phyloP scores from a whole-genome alignment of 2,113 vertebrate genomes.

The Cygnus buccinator region DNA sequence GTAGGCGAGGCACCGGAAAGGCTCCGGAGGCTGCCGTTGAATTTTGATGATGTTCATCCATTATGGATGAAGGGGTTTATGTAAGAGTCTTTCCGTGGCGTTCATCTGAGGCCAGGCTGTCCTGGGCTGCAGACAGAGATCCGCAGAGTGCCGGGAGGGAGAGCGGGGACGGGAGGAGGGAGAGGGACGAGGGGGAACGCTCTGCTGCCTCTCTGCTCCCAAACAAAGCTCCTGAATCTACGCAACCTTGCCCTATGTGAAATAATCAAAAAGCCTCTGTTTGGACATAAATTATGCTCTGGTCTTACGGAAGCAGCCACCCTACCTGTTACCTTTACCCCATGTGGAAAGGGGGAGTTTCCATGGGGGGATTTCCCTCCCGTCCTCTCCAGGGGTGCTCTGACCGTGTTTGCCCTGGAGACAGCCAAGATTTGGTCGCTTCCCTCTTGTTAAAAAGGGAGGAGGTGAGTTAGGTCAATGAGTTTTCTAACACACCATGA shows the following conservation, averaged over 20 bases:
- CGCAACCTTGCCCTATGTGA: neutral
- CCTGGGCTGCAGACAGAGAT: neutral
- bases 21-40: slow-evolving; percentile 34
- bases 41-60: slow-evolving; percentile 67
- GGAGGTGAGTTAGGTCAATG: slow-evolving; percentile 1
- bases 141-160: neutral
- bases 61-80: slow-evolving; percentile 70
- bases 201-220: fast-evolving
- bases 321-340: neutral
- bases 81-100: slow-evolving; percentile 55
- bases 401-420: neutral
- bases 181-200: neutral
- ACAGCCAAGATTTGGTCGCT: neutral
- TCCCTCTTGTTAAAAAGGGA: neutral
- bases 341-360: neutral
- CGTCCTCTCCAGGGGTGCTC: neutral
- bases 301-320: neutral
- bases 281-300: neutral
- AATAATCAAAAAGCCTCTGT: slow-evolving; percentile 16
- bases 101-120: slow-evolving; percentile 64
- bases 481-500: slow-evolving; percentile 13
- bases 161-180: neutral
- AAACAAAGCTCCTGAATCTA: neutral
- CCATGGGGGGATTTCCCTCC: neutral
- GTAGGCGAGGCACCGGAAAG: slow-evolving; percentile 53